These are phyloP conservation scores for Athalia circularis DNA, from an alignment of 2,888 invertebrate species.

Conservation along the genomic window DNA sequence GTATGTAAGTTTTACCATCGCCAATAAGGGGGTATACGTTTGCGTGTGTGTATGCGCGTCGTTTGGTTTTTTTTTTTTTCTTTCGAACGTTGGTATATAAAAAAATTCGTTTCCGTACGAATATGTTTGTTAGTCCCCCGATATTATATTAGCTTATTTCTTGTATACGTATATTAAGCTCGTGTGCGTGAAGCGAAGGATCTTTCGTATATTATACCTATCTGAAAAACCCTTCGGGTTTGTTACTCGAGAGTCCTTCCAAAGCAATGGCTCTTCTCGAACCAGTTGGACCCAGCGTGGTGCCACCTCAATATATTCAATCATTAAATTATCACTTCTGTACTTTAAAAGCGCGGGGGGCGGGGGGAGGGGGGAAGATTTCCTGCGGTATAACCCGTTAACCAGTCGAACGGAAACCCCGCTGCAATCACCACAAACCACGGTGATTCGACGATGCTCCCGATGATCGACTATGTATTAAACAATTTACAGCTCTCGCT, in stretches of 20 bases:
- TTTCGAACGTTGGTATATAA: no score
- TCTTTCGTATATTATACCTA: no score
- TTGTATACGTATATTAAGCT: no score
- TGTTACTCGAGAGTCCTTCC: background rate
- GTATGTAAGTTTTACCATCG: conserved; percentile 70
- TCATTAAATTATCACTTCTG: conserved; percentile 74
- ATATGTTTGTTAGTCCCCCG: no score
- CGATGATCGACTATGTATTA: background rate
- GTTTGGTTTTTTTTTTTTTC: no score
- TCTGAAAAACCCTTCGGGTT: background rate
- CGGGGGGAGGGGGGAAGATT: background rate
- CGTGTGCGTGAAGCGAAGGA: no score
- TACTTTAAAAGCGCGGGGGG: conserved; percentile 62
- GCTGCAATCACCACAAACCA: background rate
- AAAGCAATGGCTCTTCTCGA: conserved; percentile 57
- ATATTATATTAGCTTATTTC: no score
- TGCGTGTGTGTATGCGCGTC: background rate
- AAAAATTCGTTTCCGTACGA: no score
- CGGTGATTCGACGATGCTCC: background rate
- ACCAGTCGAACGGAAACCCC: background rate
- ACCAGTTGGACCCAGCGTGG: conserved; percentile 70
- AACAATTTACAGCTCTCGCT: conserved; percentile 28
- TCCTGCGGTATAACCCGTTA: background rate
- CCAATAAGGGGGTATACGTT: conserved; percentile 51
- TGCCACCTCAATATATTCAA: conserved; percentile 72